Percentiles rank a stretch among this genome's conserved stretches.
phyloP scores from a whole-genome alignment of 2,797 vertebrate genomes.

The Petrocephalus schoutedeni region DNA sequence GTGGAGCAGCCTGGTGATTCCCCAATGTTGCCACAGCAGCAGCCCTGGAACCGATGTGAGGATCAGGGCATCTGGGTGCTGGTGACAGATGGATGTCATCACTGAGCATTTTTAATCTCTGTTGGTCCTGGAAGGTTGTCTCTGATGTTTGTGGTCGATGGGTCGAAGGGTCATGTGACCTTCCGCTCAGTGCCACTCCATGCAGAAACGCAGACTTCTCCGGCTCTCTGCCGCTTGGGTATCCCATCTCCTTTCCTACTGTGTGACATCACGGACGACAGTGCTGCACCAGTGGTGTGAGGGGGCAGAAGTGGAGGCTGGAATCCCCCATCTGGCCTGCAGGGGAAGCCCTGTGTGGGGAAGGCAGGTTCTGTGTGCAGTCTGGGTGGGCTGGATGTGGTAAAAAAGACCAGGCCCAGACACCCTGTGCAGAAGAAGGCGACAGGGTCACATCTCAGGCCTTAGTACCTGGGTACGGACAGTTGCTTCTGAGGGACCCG shows the following conservation, averaged over 20 bases:
- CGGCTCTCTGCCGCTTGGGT: neutral
- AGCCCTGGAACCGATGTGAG: neutral
- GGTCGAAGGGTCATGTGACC: neutral
- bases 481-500: neutral
- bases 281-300: neutral
- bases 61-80: neutral
- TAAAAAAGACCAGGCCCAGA: neutral
- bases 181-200: neutral
- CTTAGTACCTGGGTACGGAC: neutral
- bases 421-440: neutral
- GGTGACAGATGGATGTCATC: neutral
- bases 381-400: neutral
- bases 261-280: neutral
- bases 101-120: neutral
- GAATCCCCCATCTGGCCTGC: neutral
- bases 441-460: neutral
- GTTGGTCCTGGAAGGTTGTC: neutral
- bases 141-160: neutral
- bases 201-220: neutral
- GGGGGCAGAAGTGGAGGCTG: no score
- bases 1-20: neutral
- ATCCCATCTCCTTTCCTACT: neutral
- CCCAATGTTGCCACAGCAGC: neutral
- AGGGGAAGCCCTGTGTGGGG: neutral
- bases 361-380: neutral